Evolutionary conservation across 1,140 invertebrate species (phyloP), one percentile per base, ranked within the genome.

Genomic region (Ceratina calcarata): DNA sequence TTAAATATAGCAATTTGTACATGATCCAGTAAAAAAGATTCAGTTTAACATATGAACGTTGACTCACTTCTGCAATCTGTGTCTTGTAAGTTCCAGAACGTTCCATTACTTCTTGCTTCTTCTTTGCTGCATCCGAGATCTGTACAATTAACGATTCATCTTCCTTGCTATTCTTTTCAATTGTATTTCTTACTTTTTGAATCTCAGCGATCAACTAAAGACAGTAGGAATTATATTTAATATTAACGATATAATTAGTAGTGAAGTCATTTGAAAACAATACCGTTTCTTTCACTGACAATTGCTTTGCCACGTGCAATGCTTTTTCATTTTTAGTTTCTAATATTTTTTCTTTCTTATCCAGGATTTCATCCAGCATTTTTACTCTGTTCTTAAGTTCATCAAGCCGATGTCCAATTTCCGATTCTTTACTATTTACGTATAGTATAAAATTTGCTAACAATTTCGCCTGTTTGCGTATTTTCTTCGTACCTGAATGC

Each of bases 391-490:
- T 67, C 24, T 87, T 74, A 20, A 90, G 80, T 27, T 88, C 65
- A 51, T 79, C 37, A 12, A 87, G 75, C 20, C 27, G 67, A 0
- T 83, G 71, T 71, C 80, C 69, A 65, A 88, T 83, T 18, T 85
- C 80, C 13, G 32, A 58, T 13, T 85, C 78, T 60, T 87, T 91
- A 3, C 79, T 86, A 57, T 62, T 80, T 32, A 84, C 58, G 24
- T 91, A 91, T 0, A 90, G 53, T 68, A 89, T 67, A 77, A 91
- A 91, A 37, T 91, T 91, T 2, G 83, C 71, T 20, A 91, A 65
- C 37, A 86, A 83, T 72, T 87, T 88, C 2, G 83, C 83, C 49
- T 83, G 75, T 64, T 68, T 91, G 2, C 82, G 78, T 51, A 85
- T 60, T 71, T 77, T 86, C 58, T 90, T 91, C 20, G 85, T 81